A percentile compares a stretch with the other conserved stretches of the same genome.
Evolutionary conservation across 2,113 vertebrate genomes (phyloP).

Genomic region (Atrichornis clamosus): DNA sequence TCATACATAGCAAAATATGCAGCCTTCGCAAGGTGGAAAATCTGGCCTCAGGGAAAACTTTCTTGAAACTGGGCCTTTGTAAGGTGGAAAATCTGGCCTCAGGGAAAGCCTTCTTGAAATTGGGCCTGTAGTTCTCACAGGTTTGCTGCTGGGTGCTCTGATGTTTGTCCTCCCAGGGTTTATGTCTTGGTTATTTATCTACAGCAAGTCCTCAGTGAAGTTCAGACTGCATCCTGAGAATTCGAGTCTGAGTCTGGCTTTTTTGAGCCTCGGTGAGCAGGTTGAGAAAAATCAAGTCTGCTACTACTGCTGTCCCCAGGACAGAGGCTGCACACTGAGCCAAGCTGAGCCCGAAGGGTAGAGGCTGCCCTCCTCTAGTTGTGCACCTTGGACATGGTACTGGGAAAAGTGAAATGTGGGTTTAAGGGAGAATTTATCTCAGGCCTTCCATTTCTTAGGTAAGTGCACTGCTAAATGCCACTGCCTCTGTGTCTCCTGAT

Average conservation of each 20-base stretch:
- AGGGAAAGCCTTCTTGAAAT: background rate
- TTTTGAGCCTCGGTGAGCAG: background rate
- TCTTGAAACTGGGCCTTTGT: background rate
- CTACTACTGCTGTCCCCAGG: background rate
- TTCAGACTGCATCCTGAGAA: background rate
- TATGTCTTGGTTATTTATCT: background rate
- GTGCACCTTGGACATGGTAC: background rate
- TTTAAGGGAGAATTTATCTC: background rate
- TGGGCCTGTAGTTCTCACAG: background rate
- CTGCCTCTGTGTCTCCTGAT: fast-evolving
- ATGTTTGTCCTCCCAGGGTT: background rate
- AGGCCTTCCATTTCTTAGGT: background rate
- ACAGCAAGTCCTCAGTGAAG: background rate
- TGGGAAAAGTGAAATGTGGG: background rate
- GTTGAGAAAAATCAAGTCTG: background rate
- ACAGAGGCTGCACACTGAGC: background rate
- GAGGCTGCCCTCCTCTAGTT: background rate
- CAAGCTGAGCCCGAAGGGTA: background rate
- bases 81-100: background rate
- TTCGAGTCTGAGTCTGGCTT: background rate
- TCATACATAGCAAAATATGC: fast-evolving
- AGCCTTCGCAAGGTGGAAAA: background rate
- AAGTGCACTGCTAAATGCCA: background rate
- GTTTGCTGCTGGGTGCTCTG: background rate
- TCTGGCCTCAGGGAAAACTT: background rate